A percentile compares a stretch with the other conserved stretches of the same genome.
phyloP scores from a whole-genome alignment of 1,140 invertebrate genomes.

The Atopsyche davidsoni region DNA sequence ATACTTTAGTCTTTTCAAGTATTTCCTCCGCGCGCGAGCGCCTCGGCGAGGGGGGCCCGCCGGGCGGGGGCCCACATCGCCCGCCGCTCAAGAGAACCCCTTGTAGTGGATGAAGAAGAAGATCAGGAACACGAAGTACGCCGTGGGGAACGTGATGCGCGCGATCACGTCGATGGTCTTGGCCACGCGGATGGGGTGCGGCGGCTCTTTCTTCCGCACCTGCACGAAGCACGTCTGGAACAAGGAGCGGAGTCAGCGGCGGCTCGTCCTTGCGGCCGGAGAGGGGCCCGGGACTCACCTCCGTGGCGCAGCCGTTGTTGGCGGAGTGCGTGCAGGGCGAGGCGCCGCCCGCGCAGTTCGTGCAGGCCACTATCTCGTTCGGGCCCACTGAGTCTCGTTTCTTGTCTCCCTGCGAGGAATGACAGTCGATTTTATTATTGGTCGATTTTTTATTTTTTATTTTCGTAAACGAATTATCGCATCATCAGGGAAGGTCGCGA shows the following conservation, averaged over 20 bases:
- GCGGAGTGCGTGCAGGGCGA: conserved; percentile 77
- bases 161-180: conserved; percentile 93
- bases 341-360: conserved; percentile 64
- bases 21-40: too few species aligned
- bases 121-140: conserved; percentile 85
- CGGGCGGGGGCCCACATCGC: too few species aligned
- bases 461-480: too few species aligned
- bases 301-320: conserved; percentile 77
- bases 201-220: conserved; percentile 81
- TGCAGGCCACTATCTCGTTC: conserved; percentile 75
- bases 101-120: conserved; percentile 93
- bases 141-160: conserved; percentile 84
- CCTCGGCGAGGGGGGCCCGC: too few species aligned
- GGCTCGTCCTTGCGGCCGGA: conserved; percentile 78
- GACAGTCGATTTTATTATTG: background rate
- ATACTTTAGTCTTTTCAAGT: too few species aligned
- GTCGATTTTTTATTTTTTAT: too few species aligned
- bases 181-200: conserved; percentile 84
- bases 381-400: conserved; percentile 65
- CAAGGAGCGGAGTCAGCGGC: conserved; percentile 58
- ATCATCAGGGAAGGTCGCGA: too few species aligned
- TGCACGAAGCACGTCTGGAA: conserved; percentile 64
- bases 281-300: conserved; percentile 68
- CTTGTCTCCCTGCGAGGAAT: conserved; percentile 64
- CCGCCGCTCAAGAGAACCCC: conserved; percentile 61